phyloP scores from a whole-genome alignment of 2,797 vertebrate species.

The Lemur catta region DNA sequence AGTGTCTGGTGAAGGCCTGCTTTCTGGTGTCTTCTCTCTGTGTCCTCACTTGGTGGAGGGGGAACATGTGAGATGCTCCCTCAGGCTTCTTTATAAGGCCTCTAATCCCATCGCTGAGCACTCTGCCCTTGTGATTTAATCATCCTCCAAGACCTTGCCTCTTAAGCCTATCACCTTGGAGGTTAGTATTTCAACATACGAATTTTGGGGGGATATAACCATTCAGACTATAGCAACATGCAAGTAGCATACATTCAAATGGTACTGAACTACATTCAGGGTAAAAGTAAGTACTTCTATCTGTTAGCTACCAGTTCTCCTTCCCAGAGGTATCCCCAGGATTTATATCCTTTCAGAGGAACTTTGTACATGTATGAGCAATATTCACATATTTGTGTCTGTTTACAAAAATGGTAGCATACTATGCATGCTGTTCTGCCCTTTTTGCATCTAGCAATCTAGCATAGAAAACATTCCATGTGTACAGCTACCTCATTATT shows the following conservation, averaged over 20 bases:
- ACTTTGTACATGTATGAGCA: background rate
- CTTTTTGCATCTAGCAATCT: background rate
- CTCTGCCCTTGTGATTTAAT: background rate
- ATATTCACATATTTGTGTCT: background rate
- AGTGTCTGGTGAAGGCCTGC: background rate
- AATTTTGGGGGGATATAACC: background rate
- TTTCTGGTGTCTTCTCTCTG: background rate
- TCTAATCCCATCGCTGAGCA: background rate
- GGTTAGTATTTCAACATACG: background rate
- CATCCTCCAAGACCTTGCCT: background rate
- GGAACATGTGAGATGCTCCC: background rate
- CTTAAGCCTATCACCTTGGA: background rate
- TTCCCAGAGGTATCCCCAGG: background rate
- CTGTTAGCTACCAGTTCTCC: background rate
- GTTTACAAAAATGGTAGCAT: background rate
- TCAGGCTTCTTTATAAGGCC: background rate
- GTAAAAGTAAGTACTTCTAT: background rate
- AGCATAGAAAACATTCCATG: background rate
- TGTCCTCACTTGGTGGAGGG: background rate
- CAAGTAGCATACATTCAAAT: background rate
- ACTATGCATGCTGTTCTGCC: background rate
- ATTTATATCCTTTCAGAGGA: background rate
- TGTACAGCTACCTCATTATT: background rate
- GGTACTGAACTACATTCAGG: background rate
- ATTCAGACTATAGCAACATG: background rate